Evolutionary conservation across 2,888 invertebrate species (phyloP).

Genomic region (Euzetes globulus): DNA sequence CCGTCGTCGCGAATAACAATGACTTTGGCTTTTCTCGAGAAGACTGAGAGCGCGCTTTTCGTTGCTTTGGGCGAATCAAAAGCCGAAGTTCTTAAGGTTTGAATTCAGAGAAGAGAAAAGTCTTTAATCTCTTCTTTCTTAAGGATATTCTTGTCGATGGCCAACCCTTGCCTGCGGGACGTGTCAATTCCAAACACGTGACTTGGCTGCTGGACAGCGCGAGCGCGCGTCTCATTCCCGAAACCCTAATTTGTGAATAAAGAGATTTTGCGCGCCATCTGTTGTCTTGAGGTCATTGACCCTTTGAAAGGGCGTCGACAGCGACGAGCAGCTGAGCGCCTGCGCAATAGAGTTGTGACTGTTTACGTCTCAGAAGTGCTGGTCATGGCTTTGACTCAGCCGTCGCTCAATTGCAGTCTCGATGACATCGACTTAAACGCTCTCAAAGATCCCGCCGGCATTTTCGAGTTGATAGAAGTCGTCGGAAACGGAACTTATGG

Average conservation of each 20-base stretch:
- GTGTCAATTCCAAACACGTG: slow-evolving; percentile 63
- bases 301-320: background rate
- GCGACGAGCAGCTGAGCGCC: background rate
- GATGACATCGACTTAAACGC: slow-evolving; percentile 42
- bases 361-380: background rate
- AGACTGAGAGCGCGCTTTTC: slow-evolving; percentile 74
- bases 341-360: background rate
- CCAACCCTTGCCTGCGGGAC: slow-evolving; percentile 60
- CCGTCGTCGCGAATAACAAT: slow-evolving; percentile 83
- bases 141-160: slow-evolving; percentile 70
- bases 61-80: slow-evolving; percentile 75
- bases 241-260: background rate
- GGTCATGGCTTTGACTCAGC: slow-evolving; percentile 42
- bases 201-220: slow-evolving; percentile 54
- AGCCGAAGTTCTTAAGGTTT: too few species aligned
- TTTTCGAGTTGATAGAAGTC: slow-evolving; percentile 99
- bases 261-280: background rate
- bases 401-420: slow-evolving; percentile 36
- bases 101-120: too few species aligned
- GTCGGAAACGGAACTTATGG: slow-evolving; percentile 99
- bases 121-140: too few species aligned
- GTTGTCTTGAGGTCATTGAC: background rate
- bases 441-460: slow-evolving; percentile 87
- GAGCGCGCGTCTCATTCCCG: slow-evolving; percentile 44
- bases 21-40: slow-evolving; percentile 75